phyloP scores from a whole-genome alignment of 30 jellyfish, hydroid and myxozoan genomes.

The Aurelia sp. region DNA sequence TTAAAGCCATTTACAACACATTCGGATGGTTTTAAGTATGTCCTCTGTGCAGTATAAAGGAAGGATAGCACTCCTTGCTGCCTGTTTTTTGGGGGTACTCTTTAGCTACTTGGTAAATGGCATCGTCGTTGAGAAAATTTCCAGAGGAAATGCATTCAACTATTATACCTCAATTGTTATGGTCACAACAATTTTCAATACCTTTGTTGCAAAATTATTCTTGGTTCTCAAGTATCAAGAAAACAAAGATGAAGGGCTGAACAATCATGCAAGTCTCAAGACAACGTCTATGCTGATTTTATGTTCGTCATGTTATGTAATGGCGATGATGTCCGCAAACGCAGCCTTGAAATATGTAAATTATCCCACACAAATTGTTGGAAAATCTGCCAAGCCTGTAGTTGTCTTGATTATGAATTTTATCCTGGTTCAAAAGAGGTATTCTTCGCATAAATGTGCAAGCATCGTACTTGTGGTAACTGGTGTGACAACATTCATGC shows the following conservation, averaged over 20 bases:
- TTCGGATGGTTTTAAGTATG: not conserved
- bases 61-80: conserved; percentile 11
- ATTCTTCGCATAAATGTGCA: conserved; percentile 47
- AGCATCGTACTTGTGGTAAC: conserved; percentile 61
- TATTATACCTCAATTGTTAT: conserved; percentile 65
- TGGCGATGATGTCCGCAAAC: conserved; percentile 65
- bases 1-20: too few relatives aligned
- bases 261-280: not conserved
- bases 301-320: conserved; percentile 49
- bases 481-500: conserved; percentile 77
- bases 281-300: conserved; percentile 12
- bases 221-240: not conserved
- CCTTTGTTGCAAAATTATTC: conserved; percentile 44
- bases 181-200: conserved; percentile 64
- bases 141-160: conserved; percentile 58
- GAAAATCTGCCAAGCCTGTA: conserved; percentile 83
- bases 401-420: conserved; percentile 47
- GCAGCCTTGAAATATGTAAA: conserved; percentile 63
- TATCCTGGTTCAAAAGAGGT: conserved; percentile 3
- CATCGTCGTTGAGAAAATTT: conserved; percentile 60
- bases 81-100: conserved; percentile 66
- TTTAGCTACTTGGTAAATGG: conserved; percentile 77
- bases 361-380: conserved; percentile 82
- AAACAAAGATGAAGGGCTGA: not conserved
- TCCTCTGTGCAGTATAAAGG: conserved; percentile 40